A percentile compares a stretch with the other conserved stretches of the same genome.
These are phyloP conservation scores for Fistularia commersonii DNA, from an alignment of 2,797 vertebrate species.

Conservation along the genomic window DNA sequence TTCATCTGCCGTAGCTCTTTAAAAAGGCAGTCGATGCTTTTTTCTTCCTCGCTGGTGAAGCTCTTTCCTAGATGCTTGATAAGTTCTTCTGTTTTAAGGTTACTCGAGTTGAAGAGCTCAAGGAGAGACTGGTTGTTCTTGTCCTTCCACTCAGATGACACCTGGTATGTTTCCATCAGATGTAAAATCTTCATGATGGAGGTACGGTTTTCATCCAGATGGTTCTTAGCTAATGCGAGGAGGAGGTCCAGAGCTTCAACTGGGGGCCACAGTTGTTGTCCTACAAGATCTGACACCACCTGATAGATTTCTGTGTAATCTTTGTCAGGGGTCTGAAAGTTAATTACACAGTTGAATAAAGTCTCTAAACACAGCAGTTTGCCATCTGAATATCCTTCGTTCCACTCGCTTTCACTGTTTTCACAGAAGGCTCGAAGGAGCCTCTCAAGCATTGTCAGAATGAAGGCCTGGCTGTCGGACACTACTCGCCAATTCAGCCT, in stretches of 20 bases:
- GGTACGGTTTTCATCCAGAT: constrained; percentile 1
- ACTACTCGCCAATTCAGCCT: neutral
- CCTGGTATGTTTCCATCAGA: constrained; percentile 32
- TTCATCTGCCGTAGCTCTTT: constrained; percentile 22
- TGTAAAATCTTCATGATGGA: constrained; percentile 34
- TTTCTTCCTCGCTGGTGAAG: neutral
- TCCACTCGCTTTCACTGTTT: neutral
- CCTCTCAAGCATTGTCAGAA: constrained; percentile 21
- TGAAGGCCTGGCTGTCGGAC: neutral
- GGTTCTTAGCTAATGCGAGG: neutral
- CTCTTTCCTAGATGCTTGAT: constrained; percentile 8
- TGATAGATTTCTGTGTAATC: constrained; percentile 4
- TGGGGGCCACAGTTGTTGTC: constrained; percentile 13
- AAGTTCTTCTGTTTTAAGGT: neutral
- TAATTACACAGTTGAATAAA: constrained; percentile 4
- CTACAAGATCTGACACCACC: constrained; percentile 7
- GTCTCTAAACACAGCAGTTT: constrained; percentile 3
- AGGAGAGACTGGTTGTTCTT: neutral
- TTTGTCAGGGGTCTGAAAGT: neutral
- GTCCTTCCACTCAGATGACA: constrained; percentile 38
- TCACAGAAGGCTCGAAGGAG: constrained; percentile 1
- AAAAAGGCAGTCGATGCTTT: constrained; percentile 4
- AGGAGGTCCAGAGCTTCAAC: constrained; percentile 2
- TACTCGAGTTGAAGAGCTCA: neutral
- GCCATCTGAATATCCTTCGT: neutral